Evolutionary conservation across 2,888 invertebrate species (phyloP), one percentile per base, ranked within the genome.

Genomic region (Laspeyria flexula): DNA sequence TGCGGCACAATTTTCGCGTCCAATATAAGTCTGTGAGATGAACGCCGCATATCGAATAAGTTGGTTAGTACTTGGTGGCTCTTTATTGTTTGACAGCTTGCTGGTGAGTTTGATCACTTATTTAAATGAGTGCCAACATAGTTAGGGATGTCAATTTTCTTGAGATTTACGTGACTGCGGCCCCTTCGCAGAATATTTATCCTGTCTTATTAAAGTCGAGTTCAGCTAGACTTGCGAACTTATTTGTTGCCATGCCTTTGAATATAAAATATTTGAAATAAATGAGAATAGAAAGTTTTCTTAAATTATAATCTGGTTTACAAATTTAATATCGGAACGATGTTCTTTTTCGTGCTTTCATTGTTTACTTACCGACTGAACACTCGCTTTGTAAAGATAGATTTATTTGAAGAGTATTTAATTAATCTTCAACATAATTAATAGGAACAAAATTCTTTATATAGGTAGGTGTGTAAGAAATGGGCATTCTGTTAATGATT

Each of bases 91-190:
- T 83, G 87, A 86, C 84, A 81, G 75, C 77, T 75, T 76, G 56
- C 63, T 74, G 71, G 65, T 64, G 77, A 81, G 76, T 84, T 84
- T 82, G 83, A 89, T 86, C 84, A 83, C 81, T 79, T 86, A 89
- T 88, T 89, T 85, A 88, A 88, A 90, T 88, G 79, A 86, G 77
- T 71, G 68, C 64, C 79, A 82, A 85, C 79, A 72, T 78, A 76
- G 83, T 86, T 83, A 85, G 72, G 73, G 77, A 76, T 82, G 86
- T 85, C 86, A 88, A 86, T 85, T 83, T 84, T 77, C 73, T 75
- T 72, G 66, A 75, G 71, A 64, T 79, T 80, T 78, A 83, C 83
- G 82, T 83, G 81, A 77, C 77, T 70, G 45, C 57, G 42, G 57
- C 55, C 61, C 58, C 45, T 64, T 46, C 37, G 43, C 37, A 52